These are phyloP conservation scores for Rhabdomys dilectus DNA, from an alignment of 2,113 vertebrate species.

Conservation along the genomic window DNA sequence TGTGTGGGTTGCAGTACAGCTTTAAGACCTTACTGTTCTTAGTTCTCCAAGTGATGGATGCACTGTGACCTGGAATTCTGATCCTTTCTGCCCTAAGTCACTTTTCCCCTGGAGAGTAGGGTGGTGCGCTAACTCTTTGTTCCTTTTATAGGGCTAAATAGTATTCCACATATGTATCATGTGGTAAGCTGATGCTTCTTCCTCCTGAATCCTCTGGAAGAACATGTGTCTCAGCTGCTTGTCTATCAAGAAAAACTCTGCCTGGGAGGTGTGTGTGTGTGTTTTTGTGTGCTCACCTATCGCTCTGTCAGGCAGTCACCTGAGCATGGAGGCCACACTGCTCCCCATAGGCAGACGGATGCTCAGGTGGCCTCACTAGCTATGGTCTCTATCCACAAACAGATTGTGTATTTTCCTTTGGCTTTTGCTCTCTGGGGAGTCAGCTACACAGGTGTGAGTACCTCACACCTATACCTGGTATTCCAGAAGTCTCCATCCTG, in stretches of 20 bases:
- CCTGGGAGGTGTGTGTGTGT: fast-evolving
- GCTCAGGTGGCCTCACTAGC: neutral
- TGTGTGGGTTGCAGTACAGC: neutral
- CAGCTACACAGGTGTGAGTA: neutral
- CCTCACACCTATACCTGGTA: neutral
- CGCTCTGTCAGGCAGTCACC: neutral
- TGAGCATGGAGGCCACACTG: neutral
- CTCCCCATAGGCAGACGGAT: fast-evolving
- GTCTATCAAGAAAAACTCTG: neutral
- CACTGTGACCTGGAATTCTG: neutral
- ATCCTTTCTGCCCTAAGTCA: neutral
- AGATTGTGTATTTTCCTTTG: neutral
- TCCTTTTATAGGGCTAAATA: neutral
- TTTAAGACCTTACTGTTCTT: neutral
- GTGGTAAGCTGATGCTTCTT: neutral
- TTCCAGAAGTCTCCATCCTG: fast-evolving
- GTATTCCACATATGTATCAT: fast-evolving
- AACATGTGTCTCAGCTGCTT: no score
- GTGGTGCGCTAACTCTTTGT: fast-evolving
- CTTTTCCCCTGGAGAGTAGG: neutral
- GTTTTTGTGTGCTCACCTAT: no score
- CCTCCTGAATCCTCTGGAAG: no score
- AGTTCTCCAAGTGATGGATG: no score
- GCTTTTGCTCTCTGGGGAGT: neutral
- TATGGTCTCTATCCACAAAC: neutral